A percentile compares a stretch with the other conserved stretches of the same genome.
These are phyloP conservation scores for Cotesia chilonis DNA, from an alignment of 1,140 invertebrate genomes.

Conservation along the genomic window DNA sequence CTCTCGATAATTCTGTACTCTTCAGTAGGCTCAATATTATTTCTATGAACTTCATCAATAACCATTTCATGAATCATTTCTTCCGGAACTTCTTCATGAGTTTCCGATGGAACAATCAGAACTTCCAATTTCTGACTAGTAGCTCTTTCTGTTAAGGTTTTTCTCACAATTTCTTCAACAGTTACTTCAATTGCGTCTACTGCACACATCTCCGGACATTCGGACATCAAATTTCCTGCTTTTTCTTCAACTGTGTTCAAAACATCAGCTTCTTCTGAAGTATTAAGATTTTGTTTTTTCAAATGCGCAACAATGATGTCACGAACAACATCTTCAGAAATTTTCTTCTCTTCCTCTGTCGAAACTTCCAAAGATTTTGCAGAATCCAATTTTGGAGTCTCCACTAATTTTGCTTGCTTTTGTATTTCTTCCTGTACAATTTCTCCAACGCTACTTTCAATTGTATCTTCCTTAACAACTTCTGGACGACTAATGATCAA, in stretches of 20 bases:
- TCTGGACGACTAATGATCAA: neutral
- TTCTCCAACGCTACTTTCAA: conserved; percentile 15
- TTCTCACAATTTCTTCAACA: neutral
- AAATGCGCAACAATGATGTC: conserved; percentile 23
- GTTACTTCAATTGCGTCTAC: neutral
- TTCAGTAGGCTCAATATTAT: conserved; percentile 8
- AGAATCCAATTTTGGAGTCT: conserved; percentile 31
- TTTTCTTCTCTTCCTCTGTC: neutral
- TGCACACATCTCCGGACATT: neutral
- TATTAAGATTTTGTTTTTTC: conserved; percentile 16
- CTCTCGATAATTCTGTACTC: neutral
- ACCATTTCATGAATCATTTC: conserved; percentile 26
- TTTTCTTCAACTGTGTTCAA: conserved; percentile 35
- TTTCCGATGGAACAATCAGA: no score
- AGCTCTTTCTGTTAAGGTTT: conserved; percentile 36
- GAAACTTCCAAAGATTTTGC: conserved; percentile 13
- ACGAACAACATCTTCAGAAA: conserved; percentile 23
- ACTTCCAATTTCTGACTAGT: neutral
- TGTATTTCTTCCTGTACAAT: conserved; percentile 2
- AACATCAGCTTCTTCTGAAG: conserved; percentile 35
- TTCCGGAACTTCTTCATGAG: conserved; percentile 3
- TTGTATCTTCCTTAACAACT: conserved; percentile 10
- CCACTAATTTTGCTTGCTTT: neutral
- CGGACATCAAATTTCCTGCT: neutral
- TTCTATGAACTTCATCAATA: neutral